Conservation (phyloP, 2,797 vertebrate genomes). For the Bovichtus diacanthus region DNA sequence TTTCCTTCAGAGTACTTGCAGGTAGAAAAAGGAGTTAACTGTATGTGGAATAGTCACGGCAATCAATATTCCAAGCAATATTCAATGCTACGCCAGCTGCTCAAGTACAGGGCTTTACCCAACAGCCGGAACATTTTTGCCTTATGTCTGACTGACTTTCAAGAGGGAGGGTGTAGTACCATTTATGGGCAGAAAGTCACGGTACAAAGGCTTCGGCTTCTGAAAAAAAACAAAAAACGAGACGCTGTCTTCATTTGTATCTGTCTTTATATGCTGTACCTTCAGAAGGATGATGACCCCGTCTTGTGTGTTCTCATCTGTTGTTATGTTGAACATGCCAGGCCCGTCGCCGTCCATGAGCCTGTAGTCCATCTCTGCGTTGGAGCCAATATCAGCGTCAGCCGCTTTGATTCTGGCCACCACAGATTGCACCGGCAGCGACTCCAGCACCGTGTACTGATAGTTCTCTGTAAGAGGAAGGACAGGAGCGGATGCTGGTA, state of each 20-base stretch:
- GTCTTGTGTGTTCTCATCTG: slow-evolving; percentile 94
- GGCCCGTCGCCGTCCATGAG: slow-evolving; percentile 93
- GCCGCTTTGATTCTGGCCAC: slow-evolving; percentile 94
- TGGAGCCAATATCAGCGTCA: slow-evolving; percentile 92
- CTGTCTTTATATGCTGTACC: slow-evolving; percentile 75
- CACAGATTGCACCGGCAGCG: slow-evolving; percentile 90
- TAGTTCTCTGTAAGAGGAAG: slow-evolving; percentile 87
- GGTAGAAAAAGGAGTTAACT: not conserved
- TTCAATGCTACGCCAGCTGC: not conserved
- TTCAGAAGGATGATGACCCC: slow-evolving; percentile 93
- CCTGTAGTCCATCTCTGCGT: slow-evolving; percentile 96
- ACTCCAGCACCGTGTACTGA: slow-evolving; percentile 93
- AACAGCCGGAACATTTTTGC: slow-evolving; percentile 2
- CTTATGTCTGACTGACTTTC: not conserved
- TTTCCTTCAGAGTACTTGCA: not conserved
- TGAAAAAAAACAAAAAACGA: not conserved
- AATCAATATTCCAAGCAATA: not conserved
- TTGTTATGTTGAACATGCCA: slow-evolving; percentile 92
- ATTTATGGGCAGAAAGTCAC: not conserved
- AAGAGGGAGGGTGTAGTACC: not conserved
- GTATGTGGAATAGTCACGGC: not conserved
- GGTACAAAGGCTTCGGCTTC: not conserved
- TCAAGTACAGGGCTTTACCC: not conserved
- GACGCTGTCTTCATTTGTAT: not conserved
- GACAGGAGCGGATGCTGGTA: slow-evolving; percentile 46